Evolutionary conservation across 1,140 invertebrate genomes (phyloP).

Genomic region (Plectrocnemia conspersa): DNA sequence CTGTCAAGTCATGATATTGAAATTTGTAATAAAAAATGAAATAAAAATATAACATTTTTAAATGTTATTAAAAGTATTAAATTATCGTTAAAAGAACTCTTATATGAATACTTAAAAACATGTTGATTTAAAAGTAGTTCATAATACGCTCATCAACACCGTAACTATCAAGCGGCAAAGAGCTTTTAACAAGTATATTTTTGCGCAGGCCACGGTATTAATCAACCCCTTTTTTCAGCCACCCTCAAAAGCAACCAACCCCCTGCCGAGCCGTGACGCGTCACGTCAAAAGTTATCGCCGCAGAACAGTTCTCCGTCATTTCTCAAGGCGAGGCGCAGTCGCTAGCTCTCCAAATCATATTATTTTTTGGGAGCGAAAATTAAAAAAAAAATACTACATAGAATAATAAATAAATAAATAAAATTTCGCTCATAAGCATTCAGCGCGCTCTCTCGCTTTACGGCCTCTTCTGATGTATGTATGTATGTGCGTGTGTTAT

Average conservation of each 20-base stretch:
- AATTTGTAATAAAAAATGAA: too few relatives aligned
- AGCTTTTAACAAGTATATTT: too few relatives aligned
- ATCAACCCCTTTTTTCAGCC: background rate
- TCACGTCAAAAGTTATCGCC: constrained; percentile 35
- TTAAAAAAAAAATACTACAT: background rate
- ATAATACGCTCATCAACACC: too few relatives aligned
- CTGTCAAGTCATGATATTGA: too few relatives aligned
- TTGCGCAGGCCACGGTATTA: constrained; percentile 7
- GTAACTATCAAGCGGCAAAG: too few relatives aligned
- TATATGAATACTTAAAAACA: too few relatives aligned
- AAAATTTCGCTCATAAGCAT: constrained; percentile 1
- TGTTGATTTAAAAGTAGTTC: too few relatives aligned
- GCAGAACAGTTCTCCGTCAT: constrained; percentile 35
- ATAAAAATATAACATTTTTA: too few relatives aligned
- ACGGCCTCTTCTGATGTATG: background rate
- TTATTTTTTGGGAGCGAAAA: background rate
- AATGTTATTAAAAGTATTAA: too few relatives aligned
- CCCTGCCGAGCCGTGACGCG: constrained; percentile 23
- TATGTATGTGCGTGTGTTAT: background rate
- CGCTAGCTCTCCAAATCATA: background rate
- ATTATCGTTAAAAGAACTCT: too few relatives aligned
- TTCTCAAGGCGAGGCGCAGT: constrained; percentile 22
- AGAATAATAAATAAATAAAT: background rate
- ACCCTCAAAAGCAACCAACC: background rate
- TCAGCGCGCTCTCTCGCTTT: background rate